Evolutionary conservation across 2,113 vertebrate species (phyloP).

Genomic region (Nestor notabilis): DNA sequence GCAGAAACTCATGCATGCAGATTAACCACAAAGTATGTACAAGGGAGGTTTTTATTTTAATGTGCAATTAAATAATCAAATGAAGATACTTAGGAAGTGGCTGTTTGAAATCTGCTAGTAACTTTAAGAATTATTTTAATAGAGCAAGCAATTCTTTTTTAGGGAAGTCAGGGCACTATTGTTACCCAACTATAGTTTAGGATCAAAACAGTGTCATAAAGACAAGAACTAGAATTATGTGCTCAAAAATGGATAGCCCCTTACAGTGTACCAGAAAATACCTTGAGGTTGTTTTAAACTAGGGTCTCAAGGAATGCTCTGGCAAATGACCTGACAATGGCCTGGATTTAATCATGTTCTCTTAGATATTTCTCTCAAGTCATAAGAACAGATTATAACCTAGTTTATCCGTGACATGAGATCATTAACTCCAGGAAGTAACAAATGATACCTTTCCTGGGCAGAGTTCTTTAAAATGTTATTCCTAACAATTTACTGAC

Average conservation of each 20-base stretch:
- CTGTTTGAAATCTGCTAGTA: not conserved
- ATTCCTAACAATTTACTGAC: not conserved
- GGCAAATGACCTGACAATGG: conserved; percentile 4
- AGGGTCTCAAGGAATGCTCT: not conserved
- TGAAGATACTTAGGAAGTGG: not conserved
- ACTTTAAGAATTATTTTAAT: not conserved
- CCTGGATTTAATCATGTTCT: conserved; percentile 31
- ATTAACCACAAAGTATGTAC: not conserved
- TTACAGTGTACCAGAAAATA: not conserved
- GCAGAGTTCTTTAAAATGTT: conserved; percentile 20
- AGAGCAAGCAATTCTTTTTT: not conserved
- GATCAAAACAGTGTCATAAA: not conserved
- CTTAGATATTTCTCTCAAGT: conserved; percentile 32
- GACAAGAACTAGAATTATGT: not conserved
- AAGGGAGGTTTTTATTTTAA: not conserved
- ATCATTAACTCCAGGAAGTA: conserved; percentile 42
- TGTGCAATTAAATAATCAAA: not conserved
- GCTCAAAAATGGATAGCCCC: not conserved
- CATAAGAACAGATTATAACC: conserved; percentile 48
- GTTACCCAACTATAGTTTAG: not conserved
- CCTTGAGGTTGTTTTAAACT: not conserved
- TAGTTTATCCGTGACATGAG: conserved; percentile 33
- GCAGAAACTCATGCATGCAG: not conserved
- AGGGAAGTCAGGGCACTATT: not conserved
- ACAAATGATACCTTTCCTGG: conserved; percentile 13